These are phyloP conservation scores for Andrena minutula DNA, from an alignment of 2,888 invertebrate species.

Conservation along the genomic window DNA sequence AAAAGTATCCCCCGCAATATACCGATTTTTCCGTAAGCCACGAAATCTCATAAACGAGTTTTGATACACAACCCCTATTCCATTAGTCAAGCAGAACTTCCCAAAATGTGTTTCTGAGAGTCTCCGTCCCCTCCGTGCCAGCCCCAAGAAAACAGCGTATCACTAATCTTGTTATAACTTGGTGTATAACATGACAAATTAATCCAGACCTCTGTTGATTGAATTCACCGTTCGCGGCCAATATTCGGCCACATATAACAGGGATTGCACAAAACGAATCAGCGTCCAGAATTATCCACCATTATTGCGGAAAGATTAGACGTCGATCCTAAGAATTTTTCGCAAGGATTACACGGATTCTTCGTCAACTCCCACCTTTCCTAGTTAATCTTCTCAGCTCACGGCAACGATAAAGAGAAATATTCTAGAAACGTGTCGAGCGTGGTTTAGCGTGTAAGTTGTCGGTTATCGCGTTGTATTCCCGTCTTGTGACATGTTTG, in stretches of 20 bases:
- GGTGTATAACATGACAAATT: not conserved
- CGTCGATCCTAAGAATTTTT: constrained; percentile 6
- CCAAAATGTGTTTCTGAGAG: not conserved
- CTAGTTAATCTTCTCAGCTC: not conserved
- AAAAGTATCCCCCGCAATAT: no score
- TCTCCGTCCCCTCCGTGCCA: not conserved
- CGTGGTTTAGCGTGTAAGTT: not conserved
- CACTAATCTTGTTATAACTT: not conserved
- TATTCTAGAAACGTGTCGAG: not conserved
- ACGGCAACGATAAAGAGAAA: not conserved
- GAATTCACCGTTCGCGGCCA: not conserved
- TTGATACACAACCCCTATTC: constrained; percentile 2
- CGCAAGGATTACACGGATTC: constrained; percentile 11
- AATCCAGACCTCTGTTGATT: constrained; percentile 18
- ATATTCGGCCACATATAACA: not conserved
- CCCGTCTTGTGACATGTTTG: not conserved
- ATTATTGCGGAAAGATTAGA: not conserved
- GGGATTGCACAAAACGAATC: not conserved
- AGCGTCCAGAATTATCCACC: constrained; percentile 1
- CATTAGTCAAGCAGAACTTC: constrained; percentile 2
- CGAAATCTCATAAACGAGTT: not conserved
- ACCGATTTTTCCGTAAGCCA: not conserved
- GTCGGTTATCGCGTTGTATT: not conserved
- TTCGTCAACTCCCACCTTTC: constrained; percentile 4
- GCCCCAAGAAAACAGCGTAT: not conserved